Percentiles rank a stretch among this genome's conserved stretches.
Evolutionary conservation across 2,797 vertebrate genomes (phyloP).

Genomic region (Sebastes iracundus): DNA sequence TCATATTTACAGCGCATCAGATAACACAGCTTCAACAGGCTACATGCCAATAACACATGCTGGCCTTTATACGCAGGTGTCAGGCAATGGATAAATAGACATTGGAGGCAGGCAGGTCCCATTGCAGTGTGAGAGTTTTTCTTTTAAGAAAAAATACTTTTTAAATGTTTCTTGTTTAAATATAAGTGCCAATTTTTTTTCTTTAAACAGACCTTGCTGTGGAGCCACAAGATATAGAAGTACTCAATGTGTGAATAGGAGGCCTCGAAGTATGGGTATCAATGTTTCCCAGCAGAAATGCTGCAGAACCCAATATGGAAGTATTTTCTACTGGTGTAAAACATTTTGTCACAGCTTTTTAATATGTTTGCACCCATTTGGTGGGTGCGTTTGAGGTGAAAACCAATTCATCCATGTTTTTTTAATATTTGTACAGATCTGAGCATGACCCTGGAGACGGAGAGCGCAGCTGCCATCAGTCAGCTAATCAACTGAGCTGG

Average conservation of each 20-base stretch:
- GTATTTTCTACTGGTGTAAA: background rate
- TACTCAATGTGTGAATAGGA: background rate
- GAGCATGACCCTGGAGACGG: background rate
- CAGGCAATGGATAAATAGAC: slow-evolving; percentile 1
- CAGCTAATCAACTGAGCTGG: background rate
- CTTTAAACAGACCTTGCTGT: background rate
- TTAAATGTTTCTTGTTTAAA: background rate
- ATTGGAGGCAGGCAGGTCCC: background rate
- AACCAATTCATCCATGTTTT: background rate
- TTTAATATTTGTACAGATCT: background rate
- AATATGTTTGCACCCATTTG: background rate
- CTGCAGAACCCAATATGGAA: background rate
- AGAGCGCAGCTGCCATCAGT: background rate
- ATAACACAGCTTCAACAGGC: slow-evolving; percentile 35
- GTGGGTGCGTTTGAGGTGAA: background rate
- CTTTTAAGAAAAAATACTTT: background rate
- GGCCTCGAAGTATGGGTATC: background rate
- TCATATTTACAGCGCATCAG: slow-evolving; percentile 26
- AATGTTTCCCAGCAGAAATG: background rate
- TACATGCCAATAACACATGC: slow-evolving; percentile 17
- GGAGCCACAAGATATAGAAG: background rate
- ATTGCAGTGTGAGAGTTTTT: background rate
- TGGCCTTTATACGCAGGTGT: background rate
- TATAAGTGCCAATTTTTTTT: background rate
- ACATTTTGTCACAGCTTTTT: background rate